Conservation (phyloP, 2,888 invertebrate genomes). For the Acanthosepion lycidas region DNA sequence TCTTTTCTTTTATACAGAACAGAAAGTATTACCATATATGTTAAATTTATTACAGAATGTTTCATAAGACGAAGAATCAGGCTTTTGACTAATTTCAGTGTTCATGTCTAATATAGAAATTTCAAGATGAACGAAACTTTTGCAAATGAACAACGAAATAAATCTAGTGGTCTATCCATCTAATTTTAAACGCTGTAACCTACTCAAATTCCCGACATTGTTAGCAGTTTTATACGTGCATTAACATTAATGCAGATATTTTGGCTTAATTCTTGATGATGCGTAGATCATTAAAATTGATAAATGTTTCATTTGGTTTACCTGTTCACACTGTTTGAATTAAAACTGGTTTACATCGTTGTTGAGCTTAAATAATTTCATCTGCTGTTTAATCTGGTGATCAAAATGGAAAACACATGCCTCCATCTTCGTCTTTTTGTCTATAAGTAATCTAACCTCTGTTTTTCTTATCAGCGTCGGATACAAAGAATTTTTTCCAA, state of each 20-base stretch:
- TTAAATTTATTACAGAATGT: too few species aligned
- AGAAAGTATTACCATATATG: too few species aligned
- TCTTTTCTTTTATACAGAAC: too few species aligned
- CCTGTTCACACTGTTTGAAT: not conserved
- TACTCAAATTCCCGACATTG: not conserved
- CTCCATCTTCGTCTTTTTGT: not conserved
- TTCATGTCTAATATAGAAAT: too few species aligned
- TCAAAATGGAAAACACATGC: not conserved
- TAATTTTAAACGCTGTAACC: not conserved
- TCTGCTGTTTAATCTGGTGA: not conserved
- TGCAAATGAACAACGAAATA: not conserved
- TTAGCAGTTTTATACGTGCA: not conserved
- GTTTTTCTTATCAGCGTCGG: not conserved
- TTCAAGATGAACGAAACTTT: not conserved
- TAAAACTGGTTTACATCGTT: not conserved
- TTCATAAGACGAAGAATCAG: too few species aligned
- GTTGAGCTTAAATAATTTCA: not conserved
- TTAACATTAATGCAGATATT: not conserved
- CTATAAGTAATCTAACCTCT: not conserved
- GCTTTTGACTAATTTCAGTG: too few species aligned
- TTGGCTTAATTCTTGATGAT: not conserved
- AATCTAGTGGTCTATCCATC: not conserved
- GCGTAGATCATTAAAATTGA: not conserved
- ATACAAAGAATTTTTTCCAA: not conserved
- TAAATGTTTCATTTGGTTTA: not conserved